Conservation (phyloP, 2,113 vertebrate species). For the Paramisgurnus dabryanus region DNA sequence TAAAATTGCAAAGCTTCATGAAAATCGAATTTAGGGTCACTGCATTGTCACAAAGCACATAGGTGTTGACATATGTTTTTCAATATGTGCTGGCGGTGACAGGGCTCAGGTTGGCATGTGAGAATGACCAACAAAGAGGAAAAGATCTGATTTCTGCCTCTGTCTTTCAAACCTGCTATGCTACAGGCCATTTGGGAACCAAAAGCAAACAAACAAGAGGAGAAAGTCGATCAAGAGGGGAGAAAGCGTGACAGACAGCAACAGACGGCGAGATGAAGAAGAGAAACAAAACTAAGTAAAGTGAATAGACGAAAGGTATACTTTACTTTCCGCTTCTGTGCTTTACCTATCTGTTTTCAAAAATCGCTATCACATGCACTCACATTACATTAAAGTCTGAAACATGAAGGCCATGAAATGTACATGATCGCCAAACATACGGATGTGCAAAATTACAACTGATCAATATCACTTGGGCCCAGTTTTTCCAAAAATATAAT, state of each 20-base stretch:
- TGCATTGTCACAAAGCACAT: constrained; percentile 34
- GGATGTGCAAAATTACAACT: too few relatives aligned
- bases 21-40: constrained; percentile 26
- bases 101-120: constrained; percentile 28
- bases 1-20: constrained; percentile 20
- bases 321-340: constrained; percentile 12
- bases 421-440: too few relatives aligned
- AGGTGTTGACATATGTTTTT: constrained; percentile 40
- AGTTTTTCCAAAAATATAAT: too few relatives aligned
- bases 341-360: constrained; percentile 11
- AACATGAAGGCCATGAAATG: too few relatives aligned
- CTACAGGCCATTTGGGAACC: constrained; percentile 31
- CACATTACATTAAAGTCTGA: too few relatives aligned
- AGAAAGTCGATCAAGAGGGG: constrained; percentile 25
- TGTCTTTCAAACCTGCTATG: constrained; percentile 39
- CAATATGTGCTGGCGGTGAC: constrained; percentile 35
- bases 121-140: constrained; percentile 10
- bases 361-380: not conserved
- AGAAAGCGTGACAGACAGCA: constrained; percentile 37
- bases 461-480: too few relatives aligned
- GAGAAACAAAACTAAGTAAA: constrained; percentile 10
- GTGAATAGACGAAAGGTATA: constrained; percentile 13
- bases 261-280: constrained; percentile 22
- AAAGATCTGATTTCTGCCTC: constrained; percentile 43
- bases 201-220: constrained; percentile 47